A percentile compares a stretch with the other conserved stretches of the same genome.
These are phyloP conservation scores for Carabus problematicus DNA, from an alignment of 2,888 invertebrate genomes.

Conservation along the genomic window DNA sequence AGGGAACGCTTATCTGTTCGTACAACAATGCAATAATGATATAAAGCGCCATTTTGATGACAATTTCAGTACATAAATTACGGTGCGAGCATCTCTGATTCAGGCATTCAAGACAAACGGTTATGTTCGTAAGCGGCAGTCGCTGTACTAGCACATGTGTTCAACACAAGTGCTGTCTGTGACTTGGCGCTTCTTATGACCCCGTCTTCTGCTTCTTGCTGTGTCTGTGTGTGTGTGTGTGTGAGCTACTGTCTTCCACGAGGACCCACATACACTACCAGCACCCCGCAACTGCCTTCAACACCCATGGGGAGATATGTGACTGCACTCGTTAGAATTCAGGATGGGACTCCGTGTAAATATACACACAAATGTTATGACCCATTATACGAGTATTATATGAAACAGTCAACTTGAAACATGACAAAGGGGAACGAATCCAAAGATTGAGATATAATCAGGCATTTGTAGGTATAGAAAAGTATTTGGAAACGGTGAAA, in stretches of 20 bases:
- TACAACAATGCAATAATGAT: conserved; percentile 34
- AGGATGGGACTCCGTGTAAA: too few relatives aligned
- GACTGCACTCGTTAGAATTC: too few relatives aligned
- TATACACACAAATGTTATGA: not conserved
- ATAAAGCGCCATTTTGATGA: conserved; percentile 36
- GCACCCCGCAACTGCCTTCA: too few relatives aligned
- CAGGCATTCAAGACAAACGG: conserved; percentile 33
- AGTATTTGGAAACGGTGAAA: too few relatives aligned
- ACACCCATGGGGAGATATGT: too few relatives aligned
- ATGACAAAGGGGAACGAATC: too few relatives aligned
- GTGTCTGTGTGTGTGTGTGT: conserved; percentile 14
- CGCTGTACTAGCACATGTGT: conserved; percentile 49
- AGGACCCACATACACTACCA: too few relatives aligned
- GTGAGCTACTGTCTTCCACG: not conserved
- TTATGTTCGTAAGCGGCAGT: conserved; percentile 31
- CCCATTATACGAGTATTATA: not conserved
- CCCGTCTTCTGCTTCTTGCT: conserved; percentile 7
- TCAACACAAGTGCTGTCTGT: conserved; percentile 45
- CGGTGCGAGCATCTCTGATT: conserved; percentile 31
- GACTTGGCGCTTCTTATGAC: not conserved
- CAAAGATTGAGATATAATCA: too few relatives aligned
- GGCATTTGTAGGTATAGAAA: too few relatives aligned
- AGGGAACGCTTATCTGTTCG: conserved; percentile 29
- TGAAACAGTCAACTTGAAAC: not conserved
- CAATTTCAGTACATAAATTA: conserved; percentile 31